A percentile compares a stretch with the other conserved stretches of the same genome.
phyloP scores from a whole-genome alignment of 2,797 vertebrate genomes.

The Cynodonichthys magdalenae region DNA sequence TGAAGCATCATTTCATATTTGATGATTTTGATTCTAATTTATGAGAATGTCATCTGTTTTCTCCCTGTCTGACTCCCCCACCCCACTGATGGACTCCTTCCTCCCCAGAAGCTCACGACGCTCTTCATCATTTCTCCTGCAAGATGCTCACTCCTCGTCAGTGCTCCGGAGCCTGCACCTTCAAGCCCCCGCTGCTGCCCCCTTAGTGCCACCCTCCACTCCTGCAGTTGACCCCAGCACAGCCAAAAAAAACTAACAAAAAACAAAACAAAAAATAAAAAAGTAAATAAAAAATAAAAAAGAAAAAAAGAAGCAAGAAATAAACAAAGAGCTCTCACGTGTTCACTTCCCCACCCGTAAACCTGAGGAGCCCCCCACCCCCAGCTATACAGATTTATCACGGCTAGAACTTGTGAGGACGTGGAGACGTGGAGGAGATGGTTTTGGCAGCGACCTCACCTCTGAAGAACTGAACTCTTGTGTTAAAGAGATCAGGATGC shows the following conservation, averaged over 20 bases:
- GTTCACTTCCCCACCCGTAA: conserved; percentile 40
- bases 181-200: conserved; percentile 92
- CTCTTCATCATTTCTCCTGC: conserved; percentile 94
- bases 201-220: conserved; percentile 72
- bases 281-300: background rate
- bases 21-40: background rate
- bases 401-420: conserved; percentile 48
- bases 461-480: conserved; percentile 33
- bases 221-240: conserved; percentile 47
- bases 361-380: conserved; percentile 48
- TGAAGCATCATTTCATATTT: background rate
- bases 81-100: conserved; percentile 69
- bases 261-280: conserved; percentile 17
- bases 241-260: conserved; percentile 68
- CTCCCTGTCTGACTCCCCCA: conserved; percentile 15
- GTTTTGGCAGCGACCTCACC: conserved; percentile 4
- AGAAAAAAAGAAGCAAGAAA: background rate
- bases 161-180: conserved; percentile 92
- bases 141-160: conserved; percentile 95
- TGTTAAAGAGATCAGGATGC: conserved; percentile 40
- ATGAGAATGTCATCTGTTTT: background rate
- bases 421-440: conserved; percentile 17
- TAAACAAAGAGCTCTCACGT: conserved; percentile 22
- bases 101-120: conserved; percentile 90
- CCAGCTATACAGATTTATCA: conserved; percentile 56